Conservation (phyloP, 2,797 vertebrate species). For the Cynodonichthys magdalenae region DNA sequence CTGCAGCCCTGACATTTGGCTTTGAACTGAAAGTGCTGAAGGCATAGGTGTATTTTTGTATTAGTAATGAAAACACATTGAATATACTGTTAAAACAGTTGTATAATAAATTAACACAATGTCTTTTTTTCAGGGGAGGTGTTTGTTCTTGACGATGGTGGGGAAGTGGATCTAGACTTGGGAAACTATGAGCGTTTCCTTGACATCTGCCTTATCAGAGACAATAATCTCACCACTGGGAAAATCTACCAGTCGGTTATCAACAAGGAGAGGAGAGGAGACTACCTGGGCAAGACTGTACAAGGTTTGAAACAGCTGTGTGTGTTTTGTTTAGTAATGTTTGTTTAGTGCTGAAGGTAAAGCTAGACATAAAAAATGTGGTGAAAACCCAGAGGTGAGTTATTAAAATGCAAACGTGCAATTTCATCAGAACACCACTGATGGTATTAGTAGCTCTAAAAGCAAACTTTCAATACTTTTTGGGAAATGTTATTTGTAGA, state of each 20-base stretch:
- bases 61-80: background rate
- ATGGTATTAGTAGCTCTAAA: background rate
- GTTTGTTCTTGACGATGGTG: slow-evolving; percentile 95
- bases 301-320: slow-evolving; percentile 83
- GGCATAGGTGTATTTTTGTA: background rate
- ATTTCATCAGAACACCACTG: background rate
- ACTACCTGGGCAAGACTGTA: slow-evolving; percentile 96
- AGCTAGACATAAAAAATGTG: no score
- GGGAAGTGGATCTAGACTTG: slow-evolving; percentile 95
- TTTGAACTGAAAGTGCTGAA: background rate
- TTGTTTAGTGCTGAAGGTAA: background rate
- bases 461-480: background rate
- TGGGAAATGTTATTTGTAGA: background rate
- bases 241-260: slow-evolving; percentile 98
- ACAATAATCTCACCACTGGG: slow-evolving; percentile 97
- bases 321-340: background rate
- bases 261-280: slow-evolving; percentile 94
- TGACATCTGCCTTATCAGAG: slow-evolving; percentile 92
- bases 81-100: background rate
- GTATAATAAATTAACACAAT: background rate
- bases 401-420: no score
- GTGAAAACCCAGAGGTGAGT: no score
- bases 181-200: slow-evolving; percentile 98
- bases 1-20: no score
- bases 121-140: slow-evolving; percentile 86